phyloP scores from a whole-genome alignment of 2,888 invertebrate species.

The Hyles lineata region DNA sequence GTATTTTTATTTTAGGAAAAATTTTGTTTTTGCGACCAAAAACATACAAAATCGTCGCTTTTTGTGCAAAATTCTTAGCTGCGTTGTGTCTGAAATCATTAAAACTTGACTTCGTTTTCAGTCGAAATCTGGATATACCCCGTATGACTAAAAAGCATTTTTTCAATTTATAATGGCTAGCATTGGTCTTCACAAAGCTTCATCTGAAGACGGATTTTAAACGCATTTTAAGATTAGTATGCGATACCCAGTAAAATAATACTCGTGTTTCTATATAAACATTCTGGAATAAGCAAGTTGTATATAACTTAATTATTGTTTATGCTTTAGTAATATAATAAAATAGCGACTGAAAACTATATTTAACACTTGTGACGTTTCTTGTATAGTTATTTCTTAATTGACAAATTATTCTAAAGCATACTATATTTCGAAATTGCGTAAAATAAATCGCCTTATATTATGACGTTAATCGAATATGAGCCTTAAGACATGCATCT shows the following conservation, averaged over 20 bases:
- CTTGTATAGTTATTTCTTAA: not conserved
- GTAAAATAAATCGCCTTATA: not conserved
- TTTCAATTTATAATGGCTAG: not conserved
- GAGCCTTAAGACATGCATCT: not conserved
- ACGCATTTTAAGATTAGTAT: not conserved
- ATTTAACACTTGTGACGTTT: not conserved
- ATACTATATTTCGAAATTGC: not conserved
- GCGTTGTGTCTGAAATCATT: too few relatives aligned
- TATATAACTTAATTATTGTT: not conserved
- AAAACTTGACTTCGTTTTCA: too few relatives aligned
- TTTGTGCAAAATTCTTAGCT: too few relatives aligned
- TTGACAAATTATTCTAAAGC: not conserved
- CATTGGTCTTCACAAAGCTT: not conserved
- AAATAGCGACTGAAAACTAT: not conserved
- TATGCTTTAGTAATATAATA: not conserved
- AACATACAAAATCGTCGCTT: too few relatives aligned
- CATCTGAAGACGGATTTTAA: not conserved
- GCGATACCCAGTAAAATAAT: not conserved
- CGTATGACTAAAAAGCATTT: not conserved
- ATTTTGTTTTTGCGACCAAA: too few relatives aligned
- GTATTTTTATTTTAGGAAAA: too few relatives aligned
- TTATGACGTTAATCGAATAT: not conserved
- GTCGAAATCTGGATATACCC: too few relatives aligned
- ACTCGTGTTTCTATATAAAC: not conserved
- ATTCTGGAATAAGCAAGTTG: not conserved